Percentiles rank a stretch among this genome's conserved stretches.
Conservation (phyloP, 2,797 vertebrate genomes). For the Anguilla obscura region DNA sequence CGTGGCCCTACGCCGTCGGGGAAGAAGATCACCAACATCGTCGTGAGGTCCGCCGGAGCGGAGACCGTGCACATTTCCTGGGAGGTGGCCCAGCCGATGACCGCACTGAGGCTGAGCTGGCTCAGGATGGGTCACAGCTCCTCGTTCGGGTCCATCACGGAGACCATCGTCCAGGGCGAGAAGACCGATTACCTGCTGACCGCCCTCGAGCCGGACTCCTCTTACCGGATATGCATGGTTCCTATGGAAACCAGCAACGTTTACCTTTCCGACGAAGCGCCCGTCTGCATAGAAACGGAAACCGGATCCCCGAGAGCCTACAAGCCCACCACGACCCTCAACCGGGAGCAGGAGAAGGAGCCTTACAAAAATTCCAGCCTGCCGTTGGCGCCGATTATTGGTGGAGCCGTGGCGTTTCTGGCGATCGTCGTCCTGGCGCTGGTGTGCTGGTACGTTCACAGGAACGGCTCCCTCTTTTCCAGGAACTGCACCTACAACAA, state of each 20-base stretch:
- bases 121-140: slow-evolving; percentile 95
- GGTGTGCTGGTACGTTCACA: slow-evolving; percentile 92
- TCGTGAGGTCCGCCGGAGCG: slow-evolving; percentile 89
- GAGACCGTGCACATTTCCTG: slow-evolving; percentile 97
- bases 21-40: slow-evolving; percentile 91
- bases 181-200: slow-evolving; percentile 93
- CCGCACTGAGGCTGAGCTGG: slow-evolving; percentile 96
- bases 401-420: slow-evolving; percentile 89
- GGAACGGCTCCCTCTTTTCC: slow-evolving; percentile 83
- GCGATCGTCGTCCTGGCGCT: slow-evolving; percentile 85
- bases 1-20: slow-evolving; percentile 84
- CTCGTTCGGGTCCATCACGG: slow-evolving; percentile 97
- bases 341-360: slow-evolving; percentile 98
- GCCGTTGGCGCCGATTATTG: slow-evolving; percentile 94
- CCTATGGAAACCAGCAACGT: slow-evolving; percentile 99
- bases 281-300: slow-evolving; percentile 96
- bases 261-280: slow-evolving; percentile 94
- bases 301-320: slow-evolving; percentile 90
- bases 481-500: slow-evolving; percentile 94
- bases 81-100: slow-evolving; percentile 94
- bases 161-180: slow-evolving; percentile 96
- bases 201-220: slow-evolving; percentile 93
- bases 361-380: slow-evolving; percentile 94
- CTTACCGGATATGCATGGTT: slow-evolving; percentile 99
- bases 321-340: slow-evolving; percentile 96